Evolutionary conservation across 2,888 invertebrate genomes (phyloP), one percentile per base, ranked within the genome.

Genomic region (Hyposoter dolosus): DNA sequence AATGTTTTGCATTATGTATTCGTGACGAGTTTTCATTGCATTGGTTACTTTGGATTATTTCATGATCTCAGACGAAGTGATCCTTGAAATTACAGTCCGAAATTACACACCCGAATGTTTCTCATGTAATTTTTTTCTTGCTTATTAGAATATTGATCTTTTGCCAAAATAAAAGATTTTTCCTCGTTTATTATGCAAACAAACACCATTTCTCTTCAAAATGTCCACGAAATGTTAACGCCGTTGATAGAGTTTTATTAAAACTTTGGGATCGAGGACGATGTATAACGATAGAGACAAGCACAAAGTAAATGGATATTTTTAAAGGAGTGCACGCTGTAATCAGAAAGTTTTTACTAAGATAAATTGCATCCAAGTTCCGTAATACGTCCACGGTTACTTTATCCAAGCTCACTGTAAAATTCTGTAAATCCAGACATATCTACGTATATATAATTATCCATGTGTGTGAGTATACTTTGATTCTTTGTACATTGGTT

Each of bases 261-360:
- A 9, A 40, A 47, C 45, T 76, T 47, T 35, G n/a, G 76, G 35
- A 76, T 32, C 17, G 47, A 28, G 32, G 1, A 40, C 5, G 28
- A 43, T 68, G 19, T 76, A 28, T 35, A 53, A 56, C 56, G 78
- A 45, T 32, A 78, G 43, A 45, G 17, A 60, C 10, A 32, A 15
- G 28, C n/a, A 76, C 28, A 76, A 76, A 63, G 45, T 63, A 65
- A 80, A 80, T 81, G 80, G 80, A 81, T 81, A 81, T 81, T 81
- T 81, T 66, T 3, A 50, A 47, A 75, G 28, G n/a, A 63, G 28
- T 74, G 45, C 35, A 69, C 35, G 15, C 56, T 32, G 80, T 81
- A 81, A 74, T 81, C 80, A 74, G 53, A 81, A 81, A 74, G 80
- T 81, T 81, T 74, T 81, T 72, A 74, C 65, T 81, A 53, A 74